These are phyloP conservation scores for Notothenia rossii DNA, from an alignment of 2,113 vertebrate genomes.

Conservation along the genomic window DNA sequence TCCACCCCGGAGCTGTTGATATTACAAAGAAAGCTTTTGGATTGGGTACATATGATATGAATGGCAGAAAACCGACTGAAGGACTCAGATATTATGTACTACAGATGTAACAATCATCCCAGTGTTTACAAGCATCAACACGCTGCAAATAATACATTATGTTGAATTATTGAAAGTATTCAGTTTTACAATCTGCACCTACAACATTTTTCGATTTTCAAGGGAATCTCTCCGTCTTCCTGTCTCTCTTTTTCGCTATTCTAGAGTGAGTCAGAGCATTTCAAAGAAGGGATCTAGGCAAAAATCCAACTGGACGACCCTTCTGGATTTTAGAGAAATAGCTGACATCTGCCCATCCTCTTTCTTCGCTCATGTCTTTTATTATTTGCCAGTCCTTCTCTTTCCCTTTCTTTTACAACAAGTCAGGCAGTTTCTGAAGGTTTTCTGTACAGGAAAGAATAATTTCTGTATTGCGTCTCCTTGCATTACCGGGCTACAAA, in stretches of 20 bases:
- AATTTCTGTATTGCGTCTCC: conserved; percentile 38
- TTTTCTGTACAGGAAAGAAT: conserved; percentile 35
- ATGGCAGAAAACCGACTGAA: conserved; percentile 40
- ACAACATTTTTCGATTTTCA: neutral
- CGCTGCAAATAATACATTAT: conserved; percentile 10
- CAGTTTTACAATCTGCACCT: neutral
- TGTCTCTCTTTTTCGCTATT: conserved; percentile 27
- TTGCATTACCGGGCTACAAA: conserved; percentile 16
- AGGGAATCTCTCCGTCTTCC: conserved; percentile 2
- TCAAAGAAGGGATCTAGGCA: conserved; percentile 70
- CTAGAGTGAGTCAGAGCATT: conserved; percentile 59
- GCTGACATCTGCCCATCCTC: conserved; percentile 76
- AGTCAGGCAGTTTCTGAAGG: conserved; percentile 1
- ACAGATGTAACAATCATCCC: conserved; percentile 38
- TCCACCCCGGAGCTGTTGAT: conserved; percentile 74
- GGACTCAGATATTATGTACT: conserved; percentile 12
- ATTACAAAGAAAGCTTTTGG: conserved; percentile 66
- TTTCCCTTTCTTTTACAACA: conserved; percentile 25
- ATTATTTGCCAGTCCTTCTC: conserved; percentile 48
- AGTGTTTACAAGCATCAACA: conserved; percentile 34
- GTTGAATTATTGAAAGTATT: conserved; percentile 23
- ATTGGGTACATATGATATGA: conserved; percentile 42
- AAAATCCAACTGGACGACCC: conserved; percentile 68
- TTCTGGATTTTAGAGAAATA: conserved; percentile 73
- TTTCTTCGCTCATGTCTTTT: conserved; percentile 45